These are phyloP conservation scores for Mesocricetus auratus DNA, from an alignment of 2,113 vertebrate species.

Conservation along the genomic window DNA sequence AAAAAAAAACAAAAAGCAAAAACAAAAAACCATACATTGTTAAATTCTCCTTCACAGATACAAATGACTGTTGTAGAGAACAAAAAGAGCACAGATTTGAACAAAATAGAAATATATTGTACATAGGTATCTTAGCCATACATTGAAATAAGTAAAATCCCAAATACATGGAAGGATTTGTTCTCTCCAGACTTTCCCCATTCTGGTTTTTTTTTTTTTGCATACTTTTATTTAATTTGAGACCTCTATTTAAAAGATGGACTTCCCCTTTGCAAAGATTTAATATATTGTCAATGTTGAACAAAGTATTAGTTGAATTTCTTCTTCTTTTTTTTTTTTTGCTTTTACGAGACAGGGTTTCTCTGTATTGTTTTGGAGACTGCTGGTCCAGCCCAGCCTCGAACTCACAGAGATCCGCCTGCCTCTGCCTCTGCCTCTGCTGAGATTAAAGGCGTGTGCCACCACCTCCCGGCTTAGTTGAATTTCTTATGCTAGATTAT, in stretches of 20 bases:
- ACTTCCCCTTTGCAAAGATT: slow-evolving; percentile 11
- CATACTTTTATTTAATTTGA: slow-evolving; percentile 30
- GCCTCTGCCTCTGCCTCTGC: too few relatives aligned
- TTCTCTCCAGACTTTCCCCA: neutral
- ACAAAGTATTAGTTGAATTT: slow-evolving; percentile 24
- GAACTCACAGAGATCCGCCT: too few relatives aligned
- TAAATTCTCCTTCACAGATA: slow-evolving; percentile 48
- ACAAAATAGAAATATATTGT: slow-evolving; percentile 34
- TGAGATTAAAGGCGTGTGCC: too few relatives aligned
- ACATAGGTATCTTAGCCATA: neutral
- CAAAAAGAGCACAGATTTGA: neutral
- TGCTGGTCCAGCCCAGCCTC: too few relatives aligned
- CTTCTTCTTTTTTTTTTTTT: too few relatives aligned
- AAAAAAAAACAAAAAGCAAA: too few relatives aligned
- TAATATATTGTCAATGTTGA: neutral
- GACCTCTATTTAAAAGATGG: neutral
- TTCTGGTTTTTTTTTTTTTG: slow-evolving; percentile 26
- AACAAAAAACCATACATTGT: neutral
- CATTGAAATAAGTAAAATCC: neutral
- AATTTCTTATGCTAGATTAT: slow-evolving; percentile 46
- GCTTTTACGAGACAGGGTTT: too few relatives aligned
- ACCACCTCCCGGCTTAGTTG: too few relatives aligned
- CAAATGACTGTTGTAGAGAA: slow-evolving; percentile 33
- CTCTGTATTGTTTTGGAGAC: too few relatives aligned
- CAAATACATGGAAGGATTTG: neutral